These are phyloP conservation scores for Phragmatobia fuliginosa DNA, from an alignment of 2,888 invertebrate genomes.

Conservation along the genomic window DNA sequence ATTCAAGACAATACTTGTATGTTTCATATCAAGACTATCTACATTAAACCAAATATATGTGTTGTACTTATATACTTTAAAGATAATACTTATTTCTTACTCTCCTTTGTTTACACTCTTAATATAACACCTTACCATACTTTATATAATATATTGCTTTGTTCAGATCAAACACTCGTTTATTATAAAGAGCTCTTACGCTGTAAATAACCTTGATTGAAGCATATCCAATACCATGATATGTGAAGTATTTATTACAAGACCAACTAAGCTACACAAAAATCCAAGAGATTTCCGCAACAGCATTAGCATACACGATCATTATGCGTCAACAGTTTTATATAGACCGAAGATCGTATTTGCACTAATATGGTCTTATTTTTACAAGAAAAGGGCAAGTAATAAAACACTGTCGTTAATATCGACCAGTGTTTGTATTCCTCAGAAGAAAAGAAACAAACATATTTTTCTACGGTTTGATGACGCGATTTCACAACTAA, in stretches of 20 bases:
- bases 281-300: conserved; percentile 49
- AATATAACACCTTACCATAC: background rate
- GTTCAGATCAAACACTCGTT: conserved; percentile 31
- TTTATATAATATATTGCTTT: conserved; percentile 14
- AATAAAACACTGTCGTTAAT: conserved; percentile 34
- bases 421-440: conserved; percentile 45
- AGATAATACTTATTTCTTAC: background rate
- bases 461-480: conserved; percentile 55
- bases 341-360: conserved; percentile 24
- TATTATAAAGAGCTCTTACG: conserved; percentile 27
- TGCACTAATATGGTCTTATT: conserved; percentile 22
- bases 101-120: background rate
- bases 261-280: conserved; percentile 40
- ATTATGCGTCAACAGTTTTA: conserved; percentile 27
- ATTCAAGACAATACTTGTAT: too few relatives aligned
- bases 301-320: conserved; percentile 39
- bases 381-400: conserved; percentile 22
- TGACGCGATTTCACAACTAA: conserved; percentile 48
- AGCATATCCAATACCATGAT: conserved; percentile 36
- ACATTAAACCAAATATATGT: background rate
- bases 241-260: conserved; percentile 47
- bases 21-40: too few relatives aligned
- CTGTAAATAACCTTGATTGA: conserved; percentile 40
- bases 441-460: conserved; percentile 40
- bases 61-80: background rate